A percentile compares a stretch with the other conserved stretches of the same genome.
phyloP scores from a whole-genome alignment of 2,888 invertebrate genomes.

The Tetrapedia diversipes region DNA sequence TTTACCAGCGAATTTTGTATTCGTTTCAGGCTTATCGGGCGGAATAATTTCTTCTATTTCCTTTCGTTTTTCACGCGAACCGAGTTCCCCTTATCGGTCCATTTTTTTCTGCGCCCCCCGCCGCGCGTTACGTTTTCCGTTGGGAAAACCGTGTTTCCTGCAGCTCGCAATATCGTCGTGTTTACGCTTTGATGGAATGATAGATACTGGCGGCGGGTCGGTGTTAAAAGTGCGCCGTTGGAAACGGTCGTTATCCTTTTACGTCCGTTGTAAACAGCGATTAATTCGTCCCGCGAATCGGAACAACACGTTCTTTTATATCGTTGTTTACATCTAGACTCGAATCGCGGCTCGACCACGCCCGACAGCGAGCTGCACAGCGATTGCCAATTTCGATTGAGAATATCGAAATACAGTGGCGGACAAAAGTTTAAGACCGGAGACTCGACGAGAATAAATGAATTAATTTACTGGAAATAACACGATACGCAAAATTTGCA shows the following conservation, averaged over 20 bases:
- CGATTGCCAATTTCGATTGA: background rate
- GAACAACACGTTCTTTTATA: slow-evolving; percentile 1
- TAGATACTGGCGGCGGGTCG: background rate
- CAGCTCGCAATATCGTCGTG: background rate
- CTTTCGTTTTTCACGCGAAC: too few species aligned
- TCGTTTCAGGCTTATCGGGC: slow-evolving; percentile 21
- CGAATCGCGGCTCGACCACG: too few species aligned
- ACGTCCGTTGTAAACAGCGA: slow-evolving; percentile 31
- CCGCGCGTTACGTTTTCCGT: too few species aligned
- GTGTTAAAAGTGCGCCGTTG: background rate
- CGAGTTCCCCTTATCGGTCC: background rate
- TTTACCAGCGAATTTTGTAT: slow-evolving; percentile 35
- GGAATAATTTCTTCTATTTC: slow-evolving; percentile 42
- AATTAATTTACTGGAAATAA: too few species aligned
- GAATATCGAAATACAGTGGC: background rate
- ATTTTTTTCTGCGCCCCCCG: too few species aligned
- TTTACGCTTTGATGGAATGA: slow-evolving; percentile 1
- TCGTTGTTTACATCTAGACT: slow-evolving; percentile 10
- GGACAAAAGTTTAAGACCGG: too few species aligned
- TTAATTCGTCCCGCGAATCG: slow-evolving; percentile 22
- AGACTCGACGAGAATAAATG: too few species aligned
- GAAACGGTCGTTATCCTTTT: slow-evolving; percentile 1
- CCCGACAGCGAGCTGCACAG: too few species aligned
- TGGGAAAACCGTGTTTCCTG: background rate
- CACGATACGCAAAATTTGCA: too few species aligned